Conservation (phyloP, 2,113 vertebrate species). For the Larimichthys polyactis region DNA sequence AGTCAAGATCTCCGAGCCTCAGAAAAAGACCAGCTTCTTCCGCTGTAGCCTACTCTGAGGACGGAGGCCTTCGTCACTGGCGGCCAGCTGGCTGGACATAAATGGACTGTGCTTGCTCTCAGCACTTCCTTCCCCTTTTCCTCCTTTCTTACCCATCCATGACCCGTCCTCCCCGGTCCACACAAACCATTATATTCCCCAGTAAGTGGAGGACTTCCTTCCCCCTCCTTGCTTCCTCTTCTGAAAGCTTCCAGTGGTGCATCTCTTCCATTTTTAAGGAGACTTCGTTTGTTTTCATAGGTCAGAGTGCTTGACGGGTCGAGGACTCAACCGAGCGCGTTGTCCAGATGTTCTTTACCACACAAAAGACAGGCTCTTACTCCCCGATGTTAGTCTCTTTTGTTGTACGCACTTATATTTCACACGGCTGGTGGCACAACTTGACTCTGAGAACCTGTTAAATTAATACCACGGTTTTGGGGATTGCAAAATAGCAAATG, state of each 20-base stretch:
- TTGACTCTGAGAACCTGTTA: slow-evolving; percentile 15
- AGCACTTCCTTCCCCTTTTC: slow-evolving; percentile 70
- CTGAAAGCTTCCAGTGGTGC: slow-evolving; percentile 71
- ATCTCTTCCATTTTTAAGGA: slow-evolving; percentile 67
- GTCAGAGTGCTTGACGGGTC: slow-evolving; percentile 33
- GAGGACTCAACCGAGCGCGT: slow-evolving; percentile 37
- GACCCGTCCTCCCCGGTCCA: slow-evolving; percentile 43
- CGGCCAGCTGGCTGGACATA: slow-evolving; percentile 73
- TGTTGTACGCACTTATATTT: slow-evolving; percentile 31
- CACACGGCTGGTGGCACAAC: slow-evolving; percentile 56
- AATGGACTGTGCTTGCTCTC: slow-evolving; percentile 88
- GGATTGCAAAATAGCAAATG: slow-evolving; percentile 61
- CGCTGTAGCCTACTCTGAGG: slow-evolving; percentile 95
- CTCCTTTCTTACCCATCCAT: slow-evolving; percentile 38
- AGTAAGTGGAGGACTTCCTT: slow-evolving; percentile 53
- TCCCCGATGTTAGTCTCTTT: slow-evolving; percentile 41
- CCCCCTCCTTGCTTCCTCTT: slow-evolving; percentile 65
- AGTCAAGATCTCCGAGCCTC: slow-evolving; percentile 94
- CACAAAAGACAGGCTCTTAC: slow-evolving; percentile 52
- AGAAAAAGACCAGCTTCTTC: slow-evolving; percentile 97
- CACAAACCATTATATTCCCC: slow-evolving; percentile 54
- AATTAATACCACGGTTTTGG: slow-evolving; percentile 50
- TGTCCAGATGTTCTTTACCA: slow-evolving; percentile 50
- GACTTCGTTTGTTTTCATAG: slow-evolving; percentile 44
- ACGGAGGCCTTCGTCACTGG: slow-evolving; percentile 77